phyloP scores from a whole-genome alignment of 2,888 invertebrate genomes.

The Nemoura dubitans region DNA sequence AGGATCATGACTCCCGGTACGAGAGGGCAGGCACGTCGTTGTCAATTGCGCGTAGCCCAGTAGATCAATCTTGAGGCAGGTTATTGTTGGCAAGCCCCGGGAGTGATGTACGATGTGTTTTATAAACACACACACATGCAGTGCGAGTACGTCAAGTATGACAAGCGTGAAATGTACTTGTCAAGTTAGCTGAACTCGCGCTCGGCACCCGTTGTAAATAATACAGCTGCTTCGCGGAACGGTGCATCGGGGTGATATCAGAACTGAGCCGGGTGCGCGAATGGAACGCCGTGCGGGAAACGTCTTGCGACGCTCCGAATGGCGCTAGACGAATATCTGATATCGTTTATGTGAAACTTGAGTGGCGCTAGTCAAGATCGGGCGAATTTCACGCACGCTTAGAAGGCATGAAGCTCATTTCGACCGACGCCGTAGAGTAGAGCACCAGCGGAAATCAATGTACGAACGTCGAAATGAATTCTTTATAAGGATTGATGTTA shows the following conservation, averaged over 20 bases:
- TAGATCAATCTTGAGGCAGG: slow-evolving; percentile 26
- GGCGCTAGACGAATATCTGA: no score
- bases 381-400: background rate
- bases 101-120: slow-evolving; percentile 23
- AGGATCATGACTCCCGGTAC: background rate
- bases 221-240: background rate
- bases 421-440: background rate
- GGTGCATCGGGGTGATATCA: background rate
- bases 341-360: no score
- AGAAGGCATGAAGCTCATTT: no score
- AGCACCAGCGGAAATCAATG: background rate
- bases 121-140: background rate
- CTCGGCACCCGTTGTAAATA: background rate
- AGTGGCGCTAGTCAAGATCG: background rate
- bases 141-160: slow-evolving; percentile 5
- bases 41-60: background rate
- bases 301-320: background rate
- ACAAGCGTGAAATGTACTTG: slow-evolving; percentile 23
- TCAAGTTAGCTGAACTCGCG: background rate
- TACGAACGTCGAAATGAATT: background rate
- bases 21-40: background rate
- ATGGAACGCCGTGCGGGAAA: background rate
- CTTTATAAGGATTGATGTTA: slow-evolving; percentile 12
- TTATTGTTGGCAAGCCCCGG: background rate
- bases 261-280: background rate